A percentile compares a stretch with the other conserved stretches of the same genome.
Evolutionary conservation across 2,797 vertebrate genomes (phyloP).

Genomic region (Varecia variegata): DNA sequence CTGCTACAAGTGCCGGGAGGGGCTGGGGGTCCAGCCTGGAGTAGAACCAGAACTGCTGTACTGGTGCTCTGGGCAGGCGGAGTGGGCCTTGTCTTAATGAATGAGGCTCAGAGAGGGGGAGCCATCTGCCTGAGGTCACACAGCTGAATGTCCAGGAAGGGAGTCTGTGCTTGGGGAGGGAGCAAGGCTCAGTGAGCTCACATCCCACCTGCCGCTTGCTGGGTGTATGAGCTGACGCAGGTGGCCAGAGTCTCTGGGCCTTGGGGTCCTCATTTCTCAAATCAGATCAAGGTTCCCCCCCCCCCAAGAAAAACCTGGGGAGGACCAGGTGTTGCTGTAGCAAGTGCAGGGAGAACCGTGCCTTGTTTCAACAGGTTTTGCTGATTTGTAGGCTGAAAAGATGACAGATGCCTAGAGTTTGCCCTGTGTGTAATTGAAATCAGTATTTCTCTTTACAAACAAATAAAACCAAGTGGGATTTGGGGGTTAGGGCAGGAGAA

Average conservation of each 20-base stretch:
- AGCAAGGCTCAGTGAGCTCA: not conserved
- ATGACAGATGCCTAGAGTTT: not conserved
- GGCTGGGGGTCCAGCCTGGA: not conserved
- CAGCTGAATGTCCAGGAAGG: not conserved
- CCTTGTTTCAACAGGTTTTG: not conserved
- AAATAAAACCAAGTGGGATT: not conserved
- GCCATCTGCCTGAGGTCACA: not conserved
- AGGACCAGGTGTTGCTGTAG: accelerated
- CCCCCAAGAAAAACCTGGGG: not conserved
- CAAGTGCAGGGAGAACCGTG: too few species aligned
- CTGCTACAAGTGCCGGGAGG: not conserved
- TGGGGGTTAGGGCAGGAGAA: accelerated
- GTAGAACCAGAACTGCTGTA: accelerated
- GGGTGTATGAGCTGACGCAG: accelerated
- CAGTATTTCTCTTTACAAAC: not conserved
- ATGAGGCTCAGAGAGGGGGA: not conserved
- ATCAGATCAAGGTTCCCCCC: accelerated
- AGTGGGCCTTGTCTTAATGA: not conserved
- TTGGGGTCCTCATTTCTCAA: accelerated
- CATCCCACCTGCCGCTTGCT: accelerated
- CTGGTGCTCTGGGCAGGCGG: not conserved
- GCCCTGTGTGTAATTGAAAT: not conserved
- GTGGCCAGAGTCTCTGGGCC: not conserved
- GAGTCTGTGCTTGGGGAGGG: accelerated
- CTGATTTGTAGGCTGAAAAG: not conserved